Conservation (phyloP, 2,797 vertebrate species). For the Lutjanus campechanus region DNA sequence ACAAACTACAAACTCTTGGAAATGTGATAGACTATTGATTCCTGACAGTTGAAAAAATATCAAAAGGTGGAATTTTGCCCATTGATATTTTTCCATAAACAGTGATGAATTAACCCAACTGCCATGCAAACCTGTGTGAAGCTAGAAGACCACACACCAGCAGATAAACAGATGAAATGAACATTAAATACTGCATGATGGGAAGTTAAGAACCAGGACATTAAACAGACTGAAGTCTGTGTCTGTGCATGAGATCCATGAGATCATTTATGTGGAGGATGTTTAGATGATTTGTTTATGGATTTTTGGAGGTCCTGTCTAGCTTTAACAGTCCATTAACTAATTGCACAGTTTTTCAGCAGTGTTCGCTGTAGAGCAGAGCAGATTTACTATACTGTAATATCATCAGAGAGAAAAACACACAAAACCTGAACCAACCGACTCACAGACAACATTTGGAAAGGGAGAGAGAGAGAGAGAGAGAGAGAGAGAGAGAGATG, state of each 20-base stretch:
- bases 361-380: not conserved
- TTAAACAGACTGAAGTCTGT: slow-evolving; percentile 34
- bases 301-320: slow-evolving; percentile 28
- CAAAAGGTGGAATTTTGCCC: not conserved
- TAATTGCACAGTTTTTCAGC: slow-evolving; percentile 5
- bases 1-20: not conserved
- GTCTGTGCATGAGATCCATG: not conserved
- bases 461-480: no score
- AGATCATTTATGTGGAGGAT: slow-evolving; percentile 10
- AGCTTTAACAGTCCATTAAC: slow-evolving; percentile 15
- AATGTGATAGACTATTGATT: not conserved
- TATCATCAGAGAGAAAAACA: not conserved
- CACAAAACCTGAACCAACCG: not conserved
- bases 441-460: not conserved
- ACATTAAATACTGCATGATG: slow-evolving; percentile 21
- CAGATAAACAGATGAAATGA: slow-evolving; percentile 24
- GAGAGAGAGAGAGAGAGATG: no score
- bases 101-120: not conserved
- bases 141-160: slow-evolving; percentile 9
- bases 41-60: not conserved
- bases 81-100: not conserved
- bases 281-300: slow-evolving; percentile 42
- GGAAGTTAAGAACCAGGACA: slow-evolving; percentile 8
- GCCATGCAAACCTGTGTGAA: not conserved
- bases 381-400: not conserved